Percentiles rank a stretch among this genome's conserved stretches.
Conservation (phyloP, 2,113 vertebrate genomes). For the Struthio camelus region DNA sequence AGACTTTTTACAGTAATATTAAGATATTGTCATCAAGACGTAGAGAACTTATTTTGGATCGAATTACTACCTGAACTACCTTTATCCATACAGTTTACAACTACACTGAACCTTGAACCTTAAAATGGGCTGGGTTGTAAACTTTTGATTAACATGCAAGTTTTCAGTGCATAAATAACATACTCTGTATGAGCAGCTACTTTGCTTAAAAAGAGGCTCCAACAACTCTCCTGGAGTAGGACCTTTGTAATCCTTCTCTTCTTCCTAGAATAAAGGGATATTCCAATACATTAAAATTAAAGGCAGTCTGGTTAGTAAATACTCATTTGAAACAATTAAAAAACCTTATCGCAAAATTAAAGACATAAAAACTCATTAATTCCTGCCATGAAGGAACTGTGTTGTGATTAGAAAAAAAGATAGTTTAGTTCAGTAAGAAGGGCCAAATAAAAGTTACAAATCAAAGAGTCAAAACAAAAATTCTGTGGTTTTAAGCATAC, state of each 20-base stretch:
- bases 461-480: neutral
- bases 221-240: constrained; percentile 85
- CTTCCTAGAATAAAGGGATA: constrained; percentile 78
- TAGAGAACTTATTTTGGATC: neutral
- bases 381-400: neutral
- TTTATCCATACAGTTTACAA: neutral
- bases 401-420: neutral
- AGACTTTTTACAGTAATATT: neutral
- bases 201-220: constrained; percentile 95
- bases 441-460: neutral
- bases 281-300: constrained; percentile 12
- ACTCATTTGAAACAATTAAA: neutral
- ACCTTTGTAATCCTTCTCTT: constrained; percentile 88
- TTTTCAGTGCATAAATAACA: constrained; percentile 36
- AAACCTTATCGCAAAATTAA: neutral
- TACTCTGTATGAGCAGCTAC: constrained; percentile 98
- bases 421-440: neutral
- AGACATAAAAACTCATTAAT: neutral
- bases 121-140: neutral
- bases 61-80: neutral
- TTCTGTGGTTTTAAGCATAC: neutral
- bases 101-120: neutral
- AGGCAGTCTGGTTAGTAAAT: neutral
- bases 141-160: neutral
- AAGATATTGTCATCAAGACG: neutral